These are phyloP conservation scores for Vulpes lagopus DNA, from an alignment of 2,113 vertebrate genomes.

Conservation along the genomic window DNA sequence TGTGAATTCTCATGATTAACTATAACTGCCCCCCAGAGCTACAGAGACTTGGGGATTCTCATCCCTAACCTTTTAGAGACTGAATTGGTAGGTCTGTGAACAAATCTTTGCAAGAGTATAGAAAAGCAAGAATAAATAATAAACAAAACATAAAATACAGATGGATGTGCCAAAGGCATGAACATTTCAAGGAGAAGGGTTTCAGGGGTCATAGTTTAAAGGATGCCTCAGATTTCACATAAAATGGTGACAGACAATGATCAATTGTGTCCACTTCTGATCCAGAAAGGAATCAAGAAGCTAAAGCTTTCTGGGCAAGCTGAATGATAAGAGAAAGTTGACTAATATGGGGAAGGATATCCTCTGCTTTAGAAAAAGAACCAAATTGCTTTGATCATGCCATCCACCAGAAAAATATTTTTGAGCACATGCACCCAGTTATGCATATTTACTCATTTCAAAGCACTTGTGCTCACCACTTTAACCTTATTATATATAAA, in stretches of 20 bases:
- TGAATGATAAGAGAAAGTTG: not conserved
- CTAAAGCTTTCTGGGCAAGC: not conserved
- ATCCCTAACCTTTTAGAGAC: not conserved
- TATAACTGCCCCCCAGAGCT: not conserved
- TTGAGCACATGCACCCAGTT: not conserved
- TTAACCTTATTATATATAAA: not conserved
- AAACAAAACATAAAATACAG: not conserved
- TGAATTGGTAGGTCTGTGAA: not conserved
- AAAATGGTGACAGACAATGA: not conserved
- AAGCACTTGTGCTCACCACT: not conserved
- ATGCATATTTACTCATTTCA: not conserved
- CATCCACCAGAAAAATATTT: constrained; percentile 28
- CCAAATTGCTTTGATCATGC: not conserved
- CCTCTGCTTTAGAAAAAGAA: constrained; percentile 18
- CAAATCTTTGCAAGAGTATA: not conserved
- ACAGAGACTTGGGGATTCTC: not conserved
- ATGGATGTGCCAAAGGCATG: not conserved
- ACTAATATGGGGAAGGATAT: not conserved
- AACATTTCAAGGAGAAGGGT: not conserved
- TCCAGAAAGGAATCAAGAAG: not conserved
- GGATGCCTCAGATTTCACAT: not conserved
- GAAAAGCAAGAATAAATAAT: not conserved
- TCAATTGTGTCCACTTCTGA: not conserved
- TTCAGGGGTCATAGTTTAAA: not conserved
- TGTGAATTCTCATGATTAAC: not conserved